phyloP scores from a whole-genome alignment of 64 coral and sea anemone genomes.

The Orbicella faveolata region DNA sequence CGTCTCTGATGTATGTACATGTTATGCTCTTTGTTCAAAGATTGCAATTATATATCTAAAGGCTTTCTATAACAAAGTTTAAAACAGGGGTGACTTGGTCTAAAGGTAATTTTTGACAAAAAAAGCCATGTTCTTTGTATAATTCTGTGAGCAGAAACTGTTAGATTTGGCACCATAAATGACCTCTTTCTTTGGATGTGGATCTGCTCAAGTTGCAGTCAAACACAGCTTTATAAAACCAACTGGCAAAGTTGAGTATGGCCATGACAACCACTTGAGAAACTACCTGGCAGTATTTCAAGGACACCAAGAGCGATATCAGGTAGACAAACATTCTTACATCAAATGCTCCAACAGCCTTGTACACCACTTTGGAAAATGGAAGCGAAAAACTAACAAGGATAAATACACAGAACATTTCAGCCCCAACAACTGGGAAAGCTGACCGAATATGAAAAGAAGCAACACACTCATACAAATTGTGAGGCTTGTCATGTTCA shows the following conservation, averaged over 20 bases:
- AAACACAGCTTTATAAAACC: not conserved
- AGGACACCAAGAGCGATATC: constrained; percentile 1
- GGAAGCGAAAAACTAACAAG: not conserved
- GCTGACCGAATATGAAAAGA: not conserved
- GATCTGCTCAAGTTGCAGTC: constrained; percentile 9
- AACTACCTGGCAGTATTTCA: not conserved
- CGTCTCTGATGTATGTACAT: not conserved
- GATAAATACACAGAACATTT: constrained; percentile 21
- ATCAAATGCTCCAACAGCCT: not conserved
- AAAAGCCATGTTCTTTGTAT: too few species aligned
- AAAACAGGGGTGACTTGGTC: not conserved
- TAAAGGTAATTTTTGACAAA: not conserved
- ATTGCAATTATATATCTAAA: not conserved
- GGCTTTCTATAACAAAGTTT: not conserved
- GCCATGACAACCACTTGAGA: not conserved
- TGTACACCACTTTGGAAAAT: constrained; percentile 20
- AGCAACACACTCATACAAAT: not conserved
- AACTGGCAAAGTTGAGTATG: constrained; percentile 3
- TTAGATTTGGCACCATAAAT: not conserved
- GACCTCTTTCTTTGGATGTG: not conserved
- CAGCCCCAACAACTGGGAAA: constrained; percentile 15
- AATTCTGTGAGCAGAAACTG: too few species aligned
- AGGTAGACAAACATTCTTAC: constrained; percentile 10
- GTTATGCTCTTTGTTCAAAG: constrained; percentile 3
- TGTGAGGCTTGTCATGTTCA: constrained; percentile 13